A percentile compares a stretch with the other conserved stretches of the same genome.
These are phyloP conservation scores for Brachyistius frenatus DNA, from an alignment of 2,113 vertebrate genomes.

Conservation along the genomic window DNA sequence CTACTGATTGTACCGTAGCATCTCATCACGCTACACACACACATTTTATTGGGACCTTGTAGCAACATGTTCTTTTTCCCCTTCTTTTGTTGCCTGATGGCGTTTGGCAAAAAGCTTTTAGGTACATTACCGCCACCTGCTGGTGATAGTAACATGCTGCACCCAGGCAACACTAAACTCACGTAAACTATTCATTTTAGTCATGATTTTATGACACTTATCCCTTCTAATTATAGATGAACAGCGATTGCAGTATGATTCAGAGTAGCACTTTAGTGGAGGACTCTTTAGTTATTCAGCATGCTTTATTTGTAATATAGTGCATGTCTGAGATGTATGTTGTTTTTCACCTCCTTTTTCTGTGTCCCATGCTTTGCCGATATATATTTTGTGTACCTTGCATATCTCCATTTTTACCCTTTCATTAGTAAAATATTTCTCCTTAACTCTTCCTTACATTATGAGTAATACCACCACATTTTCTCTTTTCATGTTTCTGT, in stretches of 20 bases:
- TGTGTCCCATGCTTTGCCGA: neutral
- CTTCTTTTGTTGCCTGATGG: too few relatives aligned
- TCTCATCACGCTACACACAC: too few relatives aligned
- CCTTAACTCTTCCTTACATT: neutral
- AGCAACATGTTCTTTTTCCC: too few relatives aligned
- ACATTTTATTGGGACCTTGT: too few relatives aligned
- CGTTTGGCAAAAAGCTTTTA: too few relatives aligned
- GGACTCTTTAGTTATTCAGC: neutral
- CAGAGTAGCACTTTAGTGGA: neutral
- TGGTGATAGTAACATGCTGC: too few relatives aligned
- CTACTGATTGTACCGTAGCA: too few relatives aligned
- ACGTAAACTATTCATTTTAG: too few relatives aligned
- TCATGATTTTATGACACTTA: too few relatives aligned
- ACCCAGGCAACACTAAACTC: too few relatives aligned
- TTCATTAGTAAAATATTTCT: neutral
- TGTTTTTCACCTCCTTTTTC: neutral
- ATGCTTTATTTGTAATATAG: neutral
- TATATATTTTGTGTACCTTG: neutral
- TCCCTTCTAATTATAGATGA: neutral
- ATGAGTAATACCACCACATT: conserved; percentile 15
- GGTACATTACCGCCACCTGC: too few relatives aligned
- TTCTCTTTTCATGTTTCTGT: neutral
- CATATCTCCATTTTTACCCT: neutral
- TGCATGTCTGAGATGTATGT: neutral
- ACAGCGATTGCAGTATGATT: neutral